Evolutionary conservation across 2,888 invertebrate species (phyloP).

Genomic region (Athalia cordata): DNA sequence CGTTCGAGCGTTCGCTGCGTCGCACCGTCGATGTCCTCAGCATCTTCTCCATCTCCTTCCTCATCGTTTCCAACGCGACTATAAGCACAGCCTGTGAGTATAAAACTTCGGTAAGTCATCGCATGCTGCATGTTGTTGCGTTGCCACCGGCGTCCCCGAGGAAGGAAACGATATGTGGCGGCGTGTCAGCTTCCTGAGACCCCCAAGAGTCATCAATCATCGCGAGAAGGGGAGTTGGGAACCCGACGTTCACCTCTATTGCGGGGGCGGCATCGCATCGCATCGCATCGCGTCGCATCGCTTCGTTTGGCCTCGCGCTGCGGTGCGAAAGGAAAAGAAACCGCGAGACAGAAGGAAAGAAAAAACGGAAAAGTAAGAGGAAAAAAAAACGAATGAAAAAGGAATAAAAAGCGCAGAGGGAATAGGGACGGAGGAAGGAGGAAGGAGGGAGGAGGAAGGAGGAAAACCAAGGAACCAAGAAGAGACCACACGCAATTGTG

Average conservation of each 20-base stretch:
- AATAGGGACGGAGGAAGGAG: not conserved
- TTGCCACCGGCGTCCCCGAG: slow-evolving; percentile 2
- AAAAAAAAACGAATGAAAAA: not conserved
- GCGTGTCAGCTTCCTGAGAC: slow-evolving; percentile 45
- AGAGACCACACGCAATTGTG: slow-evolving; percentile 40
- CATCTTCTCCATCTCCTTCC: too few relatives aligned
- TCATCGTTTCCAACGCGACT: too few relatives aligned
- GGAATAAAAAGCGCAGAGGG: not conserved
- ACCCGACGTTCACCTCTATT: not conserved
- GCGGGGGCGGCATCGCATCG: slow-evolving; percentile 24
- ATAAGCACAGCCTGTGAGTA: too few relatives aligned
- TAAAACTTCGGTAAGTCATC: too few relatives aligned
- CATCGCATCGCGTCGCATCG: not conserved
- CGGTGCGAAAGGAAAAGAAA: not conserved
- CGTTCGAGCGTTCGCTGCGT: too few relatives aligned
- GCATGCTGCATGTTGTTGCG: too few relatives aligned
- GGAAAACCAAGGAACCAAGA: slow-evolving; percentile 10
- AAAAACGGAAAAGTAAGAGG: not conserved
- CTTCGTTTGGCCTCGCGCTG: too few relatives aligned
- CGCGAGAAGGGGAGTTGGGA: slow-evolving; percentile 28
- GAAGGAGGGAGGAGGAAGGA: not conserved
- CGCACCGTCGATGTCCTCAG: too few relatives aligned
- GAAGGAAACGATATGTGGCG: slow-evolving; percentile 35
- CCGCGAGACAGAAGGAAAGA: not conserved
- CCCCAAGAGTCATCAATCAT: slow-evolving; percentile 47